These are phyloP conservation scores for Polyommatus icarus DNA, from an alignment of 2,888 invertebrate species.

Conservation along the genomic window DNA sequence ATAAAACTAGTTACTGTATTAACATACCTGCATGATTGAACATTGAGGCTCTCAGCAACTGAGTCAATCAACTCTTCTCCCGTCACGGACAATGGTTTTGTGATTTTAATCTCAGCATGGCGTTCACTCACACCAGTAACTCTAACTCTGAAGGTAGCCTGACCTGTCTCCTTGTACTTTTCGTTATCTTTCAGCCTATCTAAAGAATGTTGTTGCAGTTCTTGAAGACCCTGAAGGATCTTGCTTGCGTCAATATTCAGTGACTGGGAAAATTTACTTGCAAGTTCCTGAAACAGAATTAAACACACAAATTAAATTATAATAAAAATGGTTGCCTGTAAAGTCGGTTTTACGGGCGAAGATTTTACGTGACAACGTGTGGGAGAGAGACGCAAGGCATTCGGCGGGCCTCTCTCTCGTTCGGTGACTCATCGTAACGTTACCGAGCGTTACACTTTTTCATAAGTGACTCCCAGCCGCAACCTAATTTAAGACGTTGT, in stretches of 20 bases:
- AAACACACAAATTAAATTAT: not conserved
- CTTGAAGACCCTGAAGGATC: slow-evolving; percentile 79
- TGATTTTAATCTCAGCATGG: slow-evolving; percentile 74
- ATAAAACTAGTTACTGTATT: no score
- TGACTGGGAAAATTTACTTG: slow-evolving; percentile 77
- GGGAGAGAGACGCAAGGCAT: no score
- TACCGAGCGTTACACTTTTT: no score
- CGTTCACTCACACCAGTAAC: slow-evolving; percentile 78
- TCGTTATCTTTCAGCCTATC: slow-evolving; percentile 86
- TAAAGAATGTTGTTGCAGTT: slow-evolving; percentile 85
- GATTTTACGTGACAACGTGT: no score
- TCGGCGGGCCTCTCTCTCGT: no score
- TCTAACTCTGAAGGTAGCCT: slow-evolving; percentile 86
- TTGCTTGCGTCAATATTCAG: slow-evolving; percentile 75
- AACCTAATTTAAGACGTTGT: no score
- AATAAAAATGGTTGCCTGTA: no score
- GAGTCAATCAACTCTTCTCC: slow-evolving; percentile 79
- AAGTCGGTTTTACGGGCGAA: no score
- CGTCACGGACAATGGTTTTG: slow-evolving; percentile 74
- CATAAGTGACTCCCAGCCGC: no score
- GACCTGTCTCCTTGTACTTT: slow-evolving; percentile 84
- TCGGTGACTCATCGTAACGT: no score
- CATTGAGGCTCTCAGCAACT: slow-evolving; percentile 73
- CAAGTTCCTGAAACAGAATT: slow-evolving; percentile 77
- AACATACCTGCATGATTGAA: slow-evolving; percentile 62